Evolutionary conservation across 1,140 invertebrate genomes (phyloP).

Genomic region (Zelostemma sp.): DNA sequence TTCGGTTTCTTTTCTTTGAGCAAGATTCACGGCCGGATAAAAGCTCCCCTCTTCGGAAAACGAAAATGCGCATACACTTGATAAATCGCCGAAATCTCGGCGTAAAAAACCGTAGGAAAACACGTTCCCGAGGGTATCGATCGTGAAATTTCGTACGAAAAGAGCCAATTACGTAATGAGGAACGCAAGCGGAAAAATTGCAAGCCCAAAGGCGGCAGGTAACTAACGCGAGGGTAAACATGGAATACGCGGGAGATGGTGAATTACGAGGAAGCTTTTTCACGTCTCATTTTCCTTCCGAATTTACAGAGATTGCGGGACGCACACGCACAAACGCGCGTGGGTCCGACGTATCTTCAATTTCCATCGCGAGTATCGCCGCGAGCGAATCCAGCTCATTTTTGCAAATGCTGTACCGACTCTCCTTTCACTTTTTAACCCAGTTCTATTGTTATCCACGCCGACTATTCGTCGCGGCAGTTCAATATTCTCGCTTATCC

Average conservation of each 20-base stretch:
- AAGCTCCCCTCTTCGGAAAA: too few relatives aligned
- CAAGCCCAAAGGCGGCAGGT: conserved; percentile 1
- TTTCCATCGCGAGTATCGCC: background rate
- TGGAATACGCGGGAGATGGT: background rate
- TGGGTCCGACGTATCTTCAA: too few relatives aligned
- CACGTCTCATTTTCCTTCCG: too few relatives aligned
- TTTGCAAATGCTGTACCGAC: conserved; percentile 7
- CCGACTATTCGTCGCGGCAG: conserved; percentile 34
- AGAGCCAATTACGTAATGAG: conserved; percentile 1
- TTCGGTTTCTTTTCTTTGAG: too few relatives aligned
- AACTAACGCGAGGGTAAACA: background rate
- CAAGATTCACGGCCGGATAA: too few relatives aligned
- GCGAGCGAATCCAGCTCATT: conserved; percentile 20
- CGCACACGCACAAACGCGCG: too few relatives aligned
- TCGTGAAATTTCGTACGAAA: background rate
- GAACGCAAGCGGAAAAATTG: background rate
- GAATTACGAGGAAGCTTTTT: too few relatives aligned
- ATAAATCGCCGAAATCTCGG: too few relatives aligned
- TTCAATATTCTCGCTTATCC: conserved; percentile 31
- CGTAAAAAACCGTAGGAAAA: too few relatives aligned
- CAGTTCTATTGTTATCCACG: conserved; percentile 55
- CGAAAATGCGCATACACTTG: too few relatives aligned
- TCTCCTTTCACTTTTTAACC: conserved; percentile 67
- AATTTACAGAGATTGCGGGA: too few relatives aligned
- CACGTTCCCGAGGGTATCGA: background rate